Evolutionary conservation across 2,888 invertebrate genomes (phyloP).

Genomic region (Carpatolechia fugitivella): DNA sequence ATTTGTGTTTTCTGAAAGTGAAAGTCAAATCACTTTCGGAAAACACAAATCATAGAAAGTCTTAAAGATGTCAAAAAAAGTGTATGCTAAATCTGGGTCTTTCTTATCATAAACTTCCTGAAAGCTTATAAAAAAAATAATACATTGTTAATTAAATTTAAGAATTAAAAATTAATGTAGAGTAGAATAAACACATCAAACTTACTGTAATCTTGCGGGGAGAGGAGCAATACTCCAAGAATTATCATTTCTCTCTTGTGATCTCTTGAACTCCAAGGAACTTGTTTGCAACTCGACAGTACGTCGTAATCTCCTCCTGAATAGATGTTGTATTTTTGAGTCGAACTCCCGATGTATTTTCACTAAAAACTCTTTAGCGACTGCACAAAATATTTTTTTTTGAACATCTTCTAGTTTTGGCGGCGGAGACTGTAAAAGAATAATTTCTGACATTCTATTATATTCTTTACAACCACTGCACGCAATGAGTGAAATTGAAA

Average conservation of each 20-base stretch:
- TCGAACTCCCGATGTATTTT: slow-evolving; percentile 75
- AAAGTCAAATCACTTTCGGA: too few relatives aligned
- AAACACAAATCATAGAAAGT: too few relatives aligned
- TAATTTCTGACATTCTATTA: slow-evolving; percentile 31
- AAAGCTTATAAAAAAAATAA: too few relatives aligned
- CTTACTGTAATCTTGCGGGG: slow-evolving; percentile 73
- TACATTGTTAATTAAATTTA: background rate
- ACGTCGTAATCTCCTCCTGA: slow-evolving; percentile 56
- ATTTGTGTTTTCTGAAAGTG: too few relatives aligned
- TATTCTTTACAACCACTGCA: too few relatives aligned
- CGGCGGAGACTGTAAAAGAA: slow-evolving; percentile 72
- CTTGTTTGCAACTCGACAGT: slow-evolving; percentile 46
- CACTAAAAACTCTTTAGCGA: slow-evolving; percentile 77
- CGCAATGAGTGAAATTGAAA: too few relatives aligned
- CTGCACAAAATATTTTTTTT: slow-evolving; percentile 74
- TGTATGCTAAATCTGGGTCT: too few relatives aligned
- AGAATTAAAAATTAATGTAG: background rate
- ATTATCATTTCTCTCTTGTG: slow-evolving; percentile 57
- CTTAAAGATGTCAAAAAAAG: too few relatives aligned
- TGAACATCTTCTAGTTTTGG: slow-evolving; percentile 76
- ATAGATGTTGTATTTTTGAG: slow-evolving; percentile 66
- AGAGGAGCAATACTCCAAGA: slow-evolving; percentile 81
- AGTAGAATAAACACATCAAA: slow-evolving; percentile 23
- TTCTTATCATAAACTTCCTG: too few relatives aligned
- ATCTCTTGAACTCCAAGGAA: slow-evolving; percentile 60